These are phyloP conservation scores for Papilio polytes DNA, from an alignment of 1,140 invertebrate genomes.

Conservation along the genomic window DNA sequence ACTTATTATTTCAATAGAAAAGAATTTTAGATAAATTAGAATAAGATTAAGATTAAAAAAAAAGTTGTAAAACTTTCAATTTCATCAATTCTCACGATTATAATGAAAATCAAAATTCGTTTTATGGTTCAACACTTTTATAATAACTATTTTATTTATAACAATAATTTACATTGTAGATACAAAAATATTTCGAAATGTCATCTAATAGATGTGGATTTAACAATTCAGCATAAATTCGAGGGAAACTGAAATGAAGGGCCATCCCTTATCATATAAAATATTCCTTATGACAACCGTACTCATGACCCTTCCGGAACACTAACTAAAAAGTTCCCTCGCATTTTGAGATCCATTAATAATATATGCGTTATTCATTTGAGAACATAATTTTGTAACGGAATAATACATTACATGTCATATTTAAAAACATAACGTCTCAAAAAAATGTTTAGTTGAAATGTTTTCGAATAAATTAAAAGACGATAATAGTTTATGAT, in stretches of 20 bases:
- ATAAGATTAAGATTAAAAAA: too few relatives aligned
- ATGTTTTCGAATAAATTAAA: too few relatives aligned
- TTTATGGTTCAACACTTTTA: too few relatives aligned
- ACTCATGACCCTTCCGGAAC: constrained; percentile 31
- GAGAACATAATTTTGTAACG: background rate
- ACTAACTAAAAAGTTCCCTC: constrained; percentile 16
- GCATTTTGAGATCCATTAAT: background rate
- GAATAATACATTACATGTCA: background rate
- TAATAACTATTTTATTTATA: background rate
- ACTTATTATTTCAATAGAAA: too few relatives aligned
- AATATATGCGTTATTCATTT: background rate
- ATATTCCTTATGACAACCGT: constrained; percentile 33
- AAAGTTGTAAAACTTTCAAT: too few relatives aligned
- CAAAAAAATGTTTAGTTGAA: too few relatives aligned
- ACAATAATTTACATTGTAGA: background rate
- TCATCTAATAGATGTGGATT: constrained; percentile 18
- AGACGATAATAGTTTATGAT: too few relatives aligned
- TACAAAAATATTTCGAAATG: background rate
- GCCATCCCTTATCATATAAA: constrained; percentile 34
- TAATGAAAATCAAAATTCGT: too few relatives aligned
- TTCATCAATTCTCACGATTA: too few relatives aligned
- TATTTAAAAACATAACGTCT: background rate
- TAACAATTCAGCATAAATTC: constrained; percentile 36
- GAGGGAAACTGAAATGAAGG: constrained; percentile 9
- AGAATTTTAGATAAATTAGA: too few relatives aligned